Evolutionary conservation across 2,797 vertebrate species (phyloP).

Genomic region (Peromyscus attwateri): DNA sequence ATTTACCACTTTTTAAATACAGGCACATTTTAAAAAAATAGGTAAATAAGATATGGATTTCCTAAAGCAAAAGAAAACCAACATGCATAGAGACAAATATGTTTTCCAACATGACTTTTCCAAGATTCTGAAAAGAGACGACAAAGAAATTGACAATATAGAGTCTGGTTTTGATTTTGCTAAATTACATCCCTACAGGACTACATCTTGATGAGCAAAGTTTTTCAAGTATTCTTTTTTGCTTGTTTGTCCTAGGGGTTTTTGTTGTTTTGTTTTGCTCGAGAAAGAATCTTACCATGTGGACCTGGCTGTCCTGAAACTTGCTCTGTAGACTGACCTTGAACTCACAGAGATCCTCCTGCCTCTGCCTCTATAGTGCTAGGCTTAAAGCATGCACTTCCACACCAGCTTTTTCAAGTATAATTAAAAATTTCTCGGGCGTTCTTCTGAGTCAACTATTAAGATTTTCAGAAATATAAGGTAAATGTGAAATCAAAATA

Average conservation of each 20-base stretch:
- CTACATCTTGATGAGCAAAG: neutral
- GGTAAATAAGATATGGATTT: neutral
- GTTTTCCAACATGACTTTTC: slow-evolving; percentile 1
- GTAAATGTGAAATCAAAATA: slow-evolving; percentile 50
- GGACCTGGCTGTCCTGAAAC: neutral
- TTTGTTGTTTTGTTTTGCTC: neutral
- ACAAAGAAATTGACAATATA: neutral
- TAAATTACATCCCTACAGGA: neutral
- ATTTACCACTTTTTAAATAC: neutral
- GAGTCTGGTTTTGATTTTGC: neutral
- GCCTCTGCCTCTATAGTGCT: neutral
- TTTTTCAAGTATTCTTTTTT: neutral
- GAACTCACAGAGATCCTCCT: neutral
- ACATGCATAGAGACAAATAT: slow-evolving; percentile 50
- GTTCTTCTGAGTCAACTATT: neutral
- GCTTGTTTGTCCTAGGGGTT: neutral
- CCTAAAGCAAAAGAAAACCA: slow-evolving; percentile 52
- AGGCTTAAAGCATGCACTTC: neutral
- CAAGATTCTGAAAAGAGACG: slow-evolving; percentile 3
- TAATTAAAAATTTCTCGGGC: slow-evolving; percentile 49
- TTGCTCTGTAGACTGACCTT: neutral
- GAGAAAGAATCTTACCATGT: neutral
- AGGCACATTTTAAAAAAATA: neutral
- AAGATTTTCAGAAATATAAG: slow-evolving; percentile 43
- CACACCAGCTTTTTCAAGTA: neutral